Conservation (phyloP, 2,888 invertebrate species). For the Hedya salicella region DNA sequence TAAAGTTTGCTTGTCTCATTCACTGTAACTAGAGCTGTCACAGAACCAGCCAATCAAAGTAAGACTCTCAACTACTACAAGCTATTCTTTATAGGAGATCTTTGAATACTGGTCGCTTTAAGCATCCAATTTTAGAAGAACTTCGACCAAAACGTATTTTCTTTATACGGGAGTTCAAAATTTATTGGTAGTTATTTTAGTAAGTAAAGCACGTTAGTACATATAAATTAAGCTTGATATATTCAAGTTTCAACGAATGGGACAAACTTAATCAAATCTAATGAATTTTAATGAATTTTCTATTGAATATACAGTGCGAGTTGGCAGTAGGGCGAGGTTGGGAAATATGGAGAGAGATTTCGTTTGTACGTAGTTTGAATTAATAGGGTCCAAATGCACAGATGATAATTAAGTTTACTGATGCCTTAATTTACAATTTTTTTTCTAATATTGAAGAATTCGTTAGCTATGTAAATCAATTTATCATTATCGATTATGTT, state of each 20-base stretch:
- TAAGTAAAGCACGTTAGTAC: conserved; percentile 23
- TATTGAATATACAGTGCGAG: conserved; percentile 48
- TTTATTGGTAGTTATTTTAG: not conserved
- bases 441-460: too few species aligned
- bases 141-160: not conserved
- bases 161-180: not conserved
- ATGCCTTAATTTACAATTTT: too few species aligned
- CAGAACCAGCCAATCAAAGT: conserved; percentile 1
- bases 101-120: not conserved
- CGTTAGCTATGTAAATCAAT: too few species aligned
- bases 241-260: conserved; percentile 47
- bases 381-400: too few species aligned
- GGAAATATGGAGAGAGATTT: conserved; percentile 12
- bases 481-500: too few species aligned
- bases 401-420: too few species aligned
- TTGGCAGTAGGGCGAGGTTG: conserved; percentile 2
- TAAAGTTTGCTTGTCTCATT: conserved; percentile 22
- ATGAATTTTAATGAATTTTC: conserved; percentile 56
- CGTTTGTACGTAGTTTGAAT: too few species aligned
- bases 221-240: conserved; percentile 30
- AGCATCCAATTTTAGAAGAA: not conserved
- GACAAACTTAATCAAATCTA: conserved; percentile 51
- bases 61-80: not conserved
- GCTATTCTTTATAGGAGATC: not conserved
- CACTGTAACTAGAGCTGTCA: conserved; percentile 20